Conservation (phyloP, 2,888 invertebrate genomes). For the Erannis defoliaria region DNA sequence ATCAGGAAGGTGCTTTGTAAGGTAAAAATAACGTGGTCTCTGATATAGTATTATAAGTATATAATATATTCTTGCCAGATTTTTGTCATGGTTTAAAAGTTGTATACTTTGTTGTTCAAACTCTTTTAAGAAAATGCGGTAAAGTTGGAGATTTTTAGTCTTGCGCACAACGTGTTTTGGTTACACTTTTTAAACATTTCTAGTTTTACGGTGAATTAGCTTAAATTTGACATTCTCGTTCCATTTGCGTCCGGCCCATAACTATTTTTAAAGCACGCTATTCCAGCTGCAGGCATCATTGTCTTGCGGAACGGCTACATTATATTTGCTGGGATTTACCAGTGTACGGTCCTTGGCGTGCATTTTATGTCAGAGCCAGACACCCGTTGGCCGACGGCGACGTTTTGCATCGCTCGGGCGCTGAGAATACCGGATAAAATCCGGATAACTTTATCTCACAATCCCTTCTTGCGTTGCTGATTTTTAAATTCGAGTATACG, state of each 20-base stretch:
- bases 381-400: constrained; percentile 50
- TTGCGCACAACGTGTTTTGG: neutral
- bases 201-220: neutral
- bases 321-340: constrained; percentile 51
- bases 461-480: constrained; percentile 65
- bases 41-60: too few species aligned
- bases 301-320: constrained; percentile 54
- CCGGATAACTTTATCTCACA: constrained; percentile 68
- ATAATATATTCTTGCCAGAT: too few species aligned
- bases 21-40: too few species aligned
- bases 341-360: constrained; percentile 56
- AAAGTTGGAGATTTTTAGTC: too few species aligned
- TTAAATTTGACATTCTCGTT: constrained; percentile 9
- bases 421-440: constrained; percentile 61
- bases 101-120: too few species aligned
- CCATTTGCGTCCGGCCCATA: constrained; percentile 29
- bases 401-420: constrained; percentile 67
- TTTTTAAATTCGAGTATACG: constrained; percentile 71
- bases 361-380: constrained; percentile 65
- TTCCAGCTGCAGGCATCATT: constrained; percentile 39
- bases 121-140: too few species aligned
- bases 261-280: constrained; percentile 35
- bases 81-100: too few species aligned
- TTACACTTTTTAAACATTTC: constrained; percentile 2
- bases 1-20: too few species aligned